Evolutionary conservation across 2,113 vertebrate species (phyloP).

Genomic region (Daphoenositta chrysoptera): DNA sequence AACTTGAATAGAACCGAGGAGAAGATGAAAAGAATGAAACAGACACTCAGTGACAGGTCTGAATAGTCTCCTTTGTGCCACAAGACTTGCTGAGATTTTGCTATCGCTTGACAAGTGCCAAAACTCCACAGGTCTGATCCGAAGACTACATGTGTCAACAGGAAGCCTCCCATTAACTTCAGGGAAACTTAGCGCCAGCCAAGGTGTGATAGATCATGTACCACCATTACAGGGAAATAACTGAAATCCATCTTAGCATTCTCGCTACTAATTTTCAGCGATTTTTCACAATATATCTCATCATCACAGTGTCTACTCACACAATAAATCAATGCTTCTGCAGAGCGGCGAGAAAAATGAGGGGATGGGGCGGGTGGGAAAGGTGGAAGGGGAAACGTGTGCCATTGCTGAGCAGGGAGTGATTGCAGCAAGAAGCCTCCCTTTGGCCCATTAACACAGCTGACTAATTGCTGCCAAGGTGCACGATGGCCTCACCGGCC

Average conservation of each 20-base stretch:
- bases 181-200: slow-evolving; percentile 27
- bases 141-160: slow-evolving; percentile 45
- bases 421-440: not conserved
- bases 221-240: not conserved
- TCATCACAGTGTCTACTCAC: slow-evolving; percentile 8
- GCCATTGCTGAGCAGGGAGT: not conserved
- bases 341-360: not conserved
- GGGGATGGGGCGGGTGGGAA: not conserved
- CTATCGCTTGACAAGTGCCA: slow-evolving; percentile 25
- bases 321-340: slow-evolving; percentile 29
- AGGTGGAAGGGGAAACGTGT: not conserved
- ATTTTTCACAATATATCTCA: slow-evolving; percentile 20
- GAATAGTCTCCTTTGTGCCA: slow-evolving; percentile 44
- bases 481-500: not conserved
- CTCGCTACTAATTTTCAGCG: not conserved
- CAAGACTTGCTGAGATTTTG: slow-evolving; percentile 41
- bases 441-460: not conserved
- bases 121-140: slow-evolving; percentile 40
- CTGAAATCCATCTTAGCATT: slow-evolving; percentile 21
- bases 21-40: slow-evolving; percentile 25
- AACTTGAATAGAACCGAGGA: slow-evolving; percentile 28
- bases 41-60: slow-evolving; percentile 30
- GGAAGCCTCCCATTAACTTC: slow-evolving; percentile 40
- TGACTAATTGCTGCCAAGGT: not conserved
- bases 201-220: slow-evolving; percentile 6